Evolutionary conservation across 2,888 invertebrate genomes (phyloP).

Genomic region (Cataglyphis albicans): DNA sequence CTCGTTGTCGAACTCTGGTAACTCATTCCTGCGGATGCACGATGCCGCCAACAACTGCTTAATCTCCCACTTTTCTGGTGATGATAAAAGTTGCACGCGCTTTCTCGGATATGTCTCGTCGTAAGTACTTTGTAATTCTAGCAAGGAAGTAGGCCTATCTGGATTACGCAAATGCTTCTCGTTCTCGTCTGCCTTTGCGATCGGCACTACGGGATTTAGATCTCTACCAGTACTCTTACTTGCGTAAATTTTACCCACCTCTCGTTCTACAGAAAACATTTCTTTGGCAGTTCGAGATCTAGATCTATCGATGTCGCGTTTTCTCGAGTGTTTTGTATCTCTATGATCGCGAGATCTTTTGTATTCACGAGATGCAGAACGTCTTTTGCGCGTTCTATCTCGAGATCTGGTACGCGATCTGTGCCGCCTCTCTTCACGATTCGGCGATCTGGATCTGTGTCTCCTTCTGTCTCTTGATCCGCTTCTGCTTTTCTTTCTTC

Average conservation of each 20-base stretch:
- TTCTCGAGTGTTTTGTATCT: slow-evolving; percentile 82
- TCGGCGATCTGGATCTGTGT: slow-evolving; percentile 73
- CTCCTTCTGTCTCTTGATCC: slow-evolving; percentile 75
- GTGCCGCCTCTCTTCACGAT: slow-evolving; percentile 69
- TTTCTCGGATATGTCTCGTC: slow-evolving; percentile 94
- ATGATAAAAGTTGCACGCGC: slow-evolving; percentile 96
- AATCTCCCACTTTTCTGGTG: slow-evolving; percentile 99
- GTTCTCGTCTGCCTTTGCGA: slow-evolving; percentile 88
- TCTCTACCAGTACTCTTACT: slow-evolving; percentile 98
- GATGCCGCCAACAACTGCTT: slow-evolving; percentile 90
- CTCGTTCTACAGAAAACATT: slow-evolving; percentile 90
- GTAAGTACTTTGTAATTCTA: slow-evolving; percentile 87
- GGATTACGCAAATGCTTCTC: slow-evolving; percentile 95
- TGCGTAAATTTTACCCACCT: slow-evolving; percentile 94
- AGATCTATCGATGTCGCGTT: slow-evolving; percentile 76
- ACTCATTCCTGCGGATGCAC: slow-evolving; percentile 89
- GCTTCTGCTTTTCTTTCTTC: slow-evolving; percentile 81
- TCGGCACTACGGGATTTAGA: slow-evolving; percentile 93
- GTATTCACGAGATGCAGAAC: slow-evolving; percentile 53
- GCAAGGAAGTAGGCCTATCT: slow-evolving; percentile 91
- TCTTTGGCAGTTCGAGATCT: slow-evolving; percentile 86
- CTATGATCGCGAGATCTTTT: slow-evolving; percentile 74
- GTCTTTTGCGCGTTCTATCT: slow-evolving; percentile 73
- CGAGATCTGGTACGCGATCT: slow-evolving; percentile 75
- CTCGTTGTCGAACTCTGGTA: slow-evolving; percentile 99